These are phyloP conservation scores for Coracias cyanogaster DNA, from an alignment of 2,797 vertebrate genomes.

Conservation along the genomic window DNA sequence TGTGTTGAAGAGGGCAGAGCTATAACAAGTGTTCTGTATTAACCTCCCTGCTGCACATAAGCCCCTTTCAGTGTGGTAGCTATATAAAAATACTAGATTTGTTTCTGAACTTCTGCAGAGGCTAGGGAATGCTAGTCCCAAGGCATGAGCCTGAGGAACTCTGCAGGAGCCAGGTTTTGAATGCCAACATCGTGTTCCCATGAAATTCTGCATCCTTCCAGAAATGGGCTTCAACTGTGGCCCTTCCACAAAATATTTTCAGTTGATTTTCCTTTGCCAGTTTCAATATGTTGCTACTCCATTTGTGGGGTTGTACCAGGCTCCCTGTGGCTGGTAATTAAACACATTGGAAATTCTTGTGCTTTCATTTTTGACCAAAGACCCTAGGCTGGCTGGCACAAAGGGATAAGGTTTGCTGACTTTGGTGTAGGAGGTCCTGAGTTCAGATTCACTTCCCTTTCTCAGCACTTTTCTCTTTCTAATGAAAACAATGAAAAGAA, in stretches of 20 bases:
- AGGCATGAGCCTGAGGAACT: neutral
- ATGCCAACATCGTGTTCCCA: neutral
- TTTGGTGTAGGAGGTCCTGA: slow-evolving; percentile 42
- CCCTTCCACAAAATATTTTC: slow-evolving; percentile 16
- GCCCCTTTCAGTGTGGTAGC: neutral
- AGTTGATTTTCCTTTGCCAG: slow-evolving; percentile 31
- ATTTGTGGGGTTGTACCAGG: neutral
- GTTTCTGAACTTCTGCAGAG: neutral
- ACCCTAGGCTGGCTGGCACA: slow-evolving; percentile 41
- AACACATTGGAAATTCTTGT: slow-evolving; percentile 29
- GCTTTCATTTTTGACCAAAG: slow-evolving; percentile 58
- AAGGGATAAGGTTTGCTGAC: slow-evolving; percentile 66
- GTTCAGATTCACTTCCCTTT: slow-evolving; percentile 48
- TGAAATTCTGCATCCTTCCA: slow-evolving; percentile 21
- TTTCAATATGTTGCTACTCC: slow-evolving; percentile 37
- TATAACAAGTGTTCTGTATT: slow-evolving; percentile 1
- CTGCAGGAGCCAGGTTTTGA: slow-evolving; percentile 16
- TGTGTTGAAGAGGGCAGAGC: neutral
- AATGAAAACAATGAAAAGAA: slow-evolving; percentile 64
- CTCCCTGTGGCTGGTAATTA: slow-evolving; percentile 54
- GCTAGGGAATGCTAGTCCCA: neutral
- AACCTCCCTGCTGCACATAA: neutral
- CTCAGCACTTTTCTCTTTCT: slow-evolving; percentile 66
- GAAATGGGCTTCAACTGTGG: neutral
- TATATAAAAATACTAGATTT: neutral